Conservation (phyloP, 2,888 invertebrate genomes). For the Panzeria rudis region DNA sequence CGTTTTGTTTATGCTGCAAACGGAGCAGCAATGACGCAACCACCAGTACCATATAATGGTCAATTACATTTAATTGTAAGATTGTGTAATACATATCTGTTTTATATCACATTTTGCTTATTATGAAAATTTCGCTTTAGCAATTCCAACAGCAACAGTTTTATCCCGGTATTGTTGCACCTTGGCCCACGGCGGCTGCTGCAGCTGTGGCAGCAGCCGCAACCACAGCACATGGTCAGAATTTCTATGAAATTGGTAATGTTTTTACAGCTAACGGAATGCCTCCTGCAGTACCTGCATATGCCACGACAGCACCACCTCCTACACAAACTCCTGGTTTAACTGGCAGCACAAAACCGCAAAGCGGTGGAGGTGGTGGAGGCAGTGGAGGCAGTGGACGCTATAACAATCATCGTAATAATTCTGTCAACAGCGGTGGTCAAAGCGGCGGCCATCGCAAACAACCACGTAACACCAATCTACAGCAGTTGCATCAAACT, state of each 20-base stretch:
- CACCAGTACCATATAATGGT: conserved; percentile 85
- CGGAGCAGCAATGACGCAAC: conserved; percentile 84
- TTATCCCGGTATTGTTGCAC: conserved; percentile 86
- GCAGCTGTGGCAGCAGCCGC: conserved; percentile 83
- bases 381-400: conserved; percentile 76
- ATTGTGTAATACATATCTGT: conserved; percentile 74
- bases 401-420: conserved; percentile 81
- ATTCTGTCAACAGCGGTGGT: conserved; percentile 78
- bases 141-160: conserved; percentile 87
- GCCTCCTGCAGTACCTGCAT: conserved; percentile 86
- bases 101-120: neutral
- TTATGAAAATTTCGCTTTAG: conserved; percentile 77
- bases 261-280: conserved; percentile 90
- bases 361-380: conserved; percentile 75
- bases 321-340: conserved; percentile 77
- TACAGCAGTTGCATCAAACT: conserved; percentile 74
- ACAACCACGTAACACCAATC: conserved; percentile 79
- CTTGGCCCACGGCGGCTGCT: conserved; percentile 83
- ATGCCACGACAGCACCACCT: conserved; percentile 78
- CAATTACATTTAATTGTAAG: conserved; percentile 88
- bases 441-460: conserved; percentile 79
- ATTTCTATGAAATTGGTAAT: conserved; percentile 88
- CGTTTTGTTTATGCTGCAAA: conserved; percentile 86
- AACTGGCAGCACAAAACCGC: conserved; percentile 77
- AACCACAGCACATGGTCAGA: conserved; percentile 83